Evolutionary conservation across 1,140 invertebrate genomes (phyloP), one percentile per base, ranked within the genome.

Genomic region (Melipona quadrifasciata): DNA sequence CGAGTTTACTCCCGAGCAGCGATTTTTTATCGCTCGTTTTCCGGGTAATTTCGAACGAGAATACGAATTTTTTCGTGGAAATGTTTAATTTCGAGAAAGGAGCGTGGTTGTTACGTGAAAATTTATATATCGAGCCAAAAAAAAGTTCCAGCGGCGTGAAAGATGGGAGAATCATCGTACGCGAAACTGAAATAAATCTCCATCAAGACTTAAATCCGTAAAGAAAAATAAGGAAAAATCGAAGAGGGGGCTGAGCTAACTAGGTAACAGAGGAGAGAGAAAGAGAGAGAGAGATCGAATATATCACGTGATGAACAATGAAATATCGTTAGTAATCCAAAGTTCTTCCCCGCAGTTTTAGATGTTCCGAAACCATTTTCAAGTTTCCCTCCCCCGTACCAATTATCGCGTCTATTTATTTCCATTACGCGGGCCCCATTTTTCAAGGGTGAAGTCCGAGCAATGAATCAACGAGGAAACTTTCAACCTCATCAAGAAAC

Each of bases 401-500:
- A 73, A 47, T 73, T 73, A 27, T 39, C 71, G 21, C 39, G 24
- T 27, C n/a, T 39, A 53, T 53, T 53, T 73, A 53, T 73, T 73
- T 73, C 71, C 71, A 73, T 73, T 73, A 51, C 16, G 47, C 24
- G 6, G 21, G 5, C 6, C 19, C 68, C 68, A 71, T 71, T 71
- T 71, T 71, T 71, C 68, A 71, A 51, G 0, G 34, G 39, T 47
- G 68, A 72, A 72, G 53, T n/a, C 31, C 64, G 24, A 27, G 70
- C 39, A 27, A 72, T 72, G 70, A 47, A 53, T 51, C 70, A 72
- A 53, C n/a, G 24, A 21, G 34, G 70, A 27, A 72, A 72, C 70
- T 72, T 72, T 21, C 70, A 51, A 53, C 39, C 70, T 53, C 70
- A 53, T 51, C 70, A 51, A 51, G 70, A 53, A 72, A 72, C 70